phyloP scores from a whole-genome alignment of 2,888 invertebrate species.

The Euplagia quadripunctaria region DNA sequence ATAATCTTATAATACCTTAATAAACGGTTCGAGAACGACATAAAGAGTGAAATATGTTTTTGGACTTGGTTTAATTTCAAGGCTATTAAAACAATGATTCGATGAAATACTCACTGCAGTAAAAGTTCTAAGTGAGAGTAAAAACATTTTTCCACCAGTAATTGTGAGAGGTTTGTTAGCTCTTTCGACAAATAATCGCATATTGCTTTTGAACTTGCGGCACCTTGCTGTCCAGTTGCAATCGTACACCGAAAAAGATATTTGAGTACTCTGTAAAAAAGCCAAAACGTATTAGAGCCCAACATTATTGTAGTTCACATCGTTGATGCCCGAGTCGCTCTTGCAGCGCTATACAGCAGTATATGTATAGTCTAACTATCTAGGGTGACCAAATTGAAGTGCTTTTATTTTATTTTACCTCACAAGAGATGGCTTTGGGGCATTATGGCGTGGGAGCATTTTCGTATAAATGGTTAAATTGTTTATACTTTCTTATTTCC shows the following conservation, averaged over 20 bases:
- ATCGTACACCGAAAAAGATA: conserved; percentile 67
- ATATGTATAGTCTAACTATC: background rate
- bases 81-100: too few relatives aligned
- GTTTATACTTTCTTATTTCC: background rate
- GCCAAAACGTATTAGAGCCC: background rate
- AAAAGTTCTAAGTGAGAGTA: conserved; percentile 72
- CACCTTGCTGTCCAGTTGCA: conserved; percentile 72
- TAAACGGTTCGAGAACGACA: too few relatives aligned
- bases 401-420: background rate
- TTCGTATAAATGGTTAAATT: background rate
- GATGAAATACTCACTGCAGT: conserved; percentile 65
- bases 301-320: background rate
- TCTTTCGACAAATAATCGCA: conserved; percentile 72
- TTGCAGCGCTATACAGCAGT: background rate
- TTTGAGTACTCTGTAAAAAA: conserved; percentile 61
- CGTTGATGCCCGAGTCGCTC: background rate
- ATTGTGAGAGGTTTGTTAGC: conserved; percentile 68
- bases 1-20: too few relatives aligned
- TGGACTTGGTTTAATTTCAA: too few relatives aligned
- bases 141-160: conserved; percentile 73
- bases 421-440: background rate
- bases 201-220: conserved; percentile 69
- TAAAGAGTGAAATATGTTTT: too few relatives aligned
- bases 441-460: background rate
- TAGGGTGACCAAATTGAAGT: background rate